Conservation (phyloP, 2,113 vertebrate species). For the Eleginops maclovinus region DNA sequence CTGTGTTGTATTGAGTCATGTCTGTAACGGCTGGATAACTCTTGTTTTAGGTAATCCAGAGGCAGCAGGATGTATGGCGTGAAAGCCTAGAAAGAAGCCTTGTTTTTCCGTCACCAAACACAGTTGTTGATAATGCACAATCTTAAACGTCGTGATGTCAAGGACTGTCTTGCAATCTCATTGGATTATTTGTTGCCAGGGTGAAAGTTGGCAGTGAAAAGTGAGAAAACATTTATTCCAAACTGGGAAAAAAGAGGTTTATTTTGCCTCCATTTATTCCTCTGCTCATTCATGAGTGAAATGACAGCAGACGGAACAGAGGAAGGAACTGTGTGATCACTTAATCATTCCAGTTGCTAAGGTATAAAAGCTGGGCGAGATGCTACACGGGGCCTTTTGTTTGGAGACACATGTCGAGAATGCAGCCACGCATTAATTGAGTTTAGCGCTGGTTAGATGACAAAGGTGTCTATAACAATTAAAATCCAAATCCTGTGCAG, state of each 20-base stretch:
- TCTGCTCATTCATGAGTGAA: constrained; percentile 43
- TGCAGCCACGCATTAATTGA: constrained; percentile 26
- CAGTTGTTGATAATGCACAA: background rate
- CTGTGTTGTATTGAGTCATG: background rate
- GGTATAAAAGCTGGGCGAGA: constrained; percentile 28
- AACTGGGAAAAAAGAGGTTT: background rate
- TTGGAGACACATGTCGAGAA: constrained; percentile 29
- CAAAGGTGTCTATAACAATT: constrained; percentile 17
- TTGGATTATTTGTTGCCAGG: constrained; percentile 23
- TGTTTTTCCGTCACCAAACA: background rate
- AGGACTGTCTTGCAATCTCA: background rate
- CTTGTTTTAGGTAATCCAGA: background rate
- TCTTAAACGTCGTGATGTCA: background rate
- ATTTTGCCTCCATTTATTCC: constrained; percentile 15
- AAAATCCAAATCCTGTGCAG: background rate
- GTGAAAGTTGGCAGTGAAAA: constrained; percentile 10
- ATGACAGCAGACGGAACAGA: background rate
- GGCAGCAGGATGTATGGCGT: background rate
- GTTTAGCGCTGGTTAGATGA: constrained; percentile 6
- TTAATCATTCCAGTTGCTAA: constrained; percentile 46
- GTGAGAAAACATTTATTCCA: constrained; percentile 10
- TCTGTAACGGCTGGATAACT: no score
- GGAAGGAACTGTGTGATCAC: constrained; percentile 5
- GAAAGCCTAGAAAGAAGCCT: background rate
- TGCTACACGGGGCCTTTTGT: constrained; percentile 31